Base-by-base conservation (phyloP, 1,140 invertebrate species). In the Drosophila kohkoa region DNA sequence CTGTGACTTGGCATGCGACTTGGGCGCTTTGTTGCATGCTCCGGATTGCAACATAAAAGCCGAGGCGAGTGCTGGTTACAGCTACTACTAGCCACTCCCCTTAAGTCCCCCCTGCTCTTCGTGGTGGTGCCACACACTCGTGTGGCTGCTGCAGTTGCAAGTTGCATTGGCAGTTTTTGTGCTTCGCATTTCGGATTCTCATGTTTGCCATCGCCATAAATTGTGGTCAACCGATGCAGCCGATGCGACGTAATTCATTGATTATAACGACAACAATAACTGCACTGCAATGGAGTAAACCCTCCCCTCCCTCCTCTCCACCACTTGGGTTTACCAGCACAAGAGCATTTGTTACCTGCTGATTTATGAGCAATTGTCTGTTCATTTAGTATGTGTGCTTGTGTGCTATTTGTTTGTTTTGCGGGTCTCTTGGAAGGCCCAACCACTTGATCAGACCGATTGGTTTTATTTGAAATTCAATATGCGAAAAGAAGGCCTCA, bases 261-360 rank as follows among this genome's bases (percentile, higher is more conserved):
- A 89, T 83, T 89, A 88, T 88, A 88, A 89, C 85, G 85, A 88
- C 85, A 79, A 85, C 85, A 89, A 85, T 89, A 88, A 85, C 86
- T 78, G 85, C 75, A 76, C 59, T 75, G 65, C 63, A 57, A 59
- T 77, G 45, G 6, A 60, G 46, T 59, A 35, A 7, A 25, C 7
- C 15, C 1, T 25, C 52, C 28, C 4, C 28, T 28, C 49, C 16
- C 11, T 48, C 30, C 28, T 13, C 30, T 7, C 57, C 41, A 59
- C 3, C 20, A 5, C 6, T 43, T 0, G 15, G 52, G 30, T 43
- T 28, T 11, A 8, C 28, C 35, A 57, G n/a, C 55, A 77, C 16
- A 13, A n/a, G 59, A 59, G 77, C 83, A 87, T 87, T 77, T 77
- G 82, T 69, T 77, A 81, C 76, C 67, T 57, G 49, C 64, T 85